Base-by-base conservation (phyloP, 2,797 vertebrate genomes). In the Heliangelus exortis region DNA sequence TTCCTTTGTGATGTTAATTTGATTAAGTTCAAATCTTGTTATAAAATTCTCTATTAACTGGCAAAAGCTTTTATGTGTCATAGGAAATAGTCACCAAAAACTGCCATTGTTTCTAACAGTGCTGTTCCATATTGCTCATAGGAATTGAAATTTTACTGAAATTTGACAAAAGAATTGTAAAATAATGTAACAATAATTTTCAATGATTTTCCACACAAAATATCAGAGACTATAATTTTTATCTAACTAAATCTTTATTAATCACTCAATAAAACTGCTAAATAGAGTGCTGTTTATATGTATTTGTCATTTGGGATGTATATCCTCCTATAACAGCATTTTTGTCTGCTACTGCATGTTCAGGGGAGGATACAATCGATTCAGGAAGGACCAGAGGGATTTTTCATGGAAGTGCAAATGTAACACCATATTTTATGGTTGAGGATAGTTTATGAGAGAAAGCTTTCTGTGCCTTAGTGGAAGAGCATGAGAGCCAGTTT, bases 361-460 rank as follows among this genome's bases (percentile, higher is more conserved):
- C 87, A 84, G 55, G 19, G 92, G 76, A 94, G 66, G 61, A 88
- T 91, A 67, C 51, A 92, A 84, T 78, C 92, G 87, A 95, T 95
- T 95, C 77, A 86, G 72, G 67, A 96, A 96, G 61, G 41, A 92
- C 72, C 53, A 81, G 48, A 54, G 82, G 62, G 92, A 94, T 93
- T 95, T 96, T 96, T 92, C 84, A 89, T 84, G 48, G 77, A 57
- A 94, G 68, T 90, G 65, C 90, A 96, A 97, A 93, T 81, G 31
- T 80, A 95, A 80, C 66, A 89, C 75, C 26, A 43, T 89, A 89
- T 90, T 91, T 95, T 95, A 87, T 71, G 43, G 36, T 19, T 62
- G 67, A 87, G 83, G 33, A 68, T 68, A 73, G 45, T 89, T 95
- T 96, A 87, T 73, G 79, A 94, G 76, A 95, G 36, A 41, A 95